Evolutionary conservation across 1,140 invertebrate species (phyloP).

Genomic region (Psilanteris sp.): DNA sequence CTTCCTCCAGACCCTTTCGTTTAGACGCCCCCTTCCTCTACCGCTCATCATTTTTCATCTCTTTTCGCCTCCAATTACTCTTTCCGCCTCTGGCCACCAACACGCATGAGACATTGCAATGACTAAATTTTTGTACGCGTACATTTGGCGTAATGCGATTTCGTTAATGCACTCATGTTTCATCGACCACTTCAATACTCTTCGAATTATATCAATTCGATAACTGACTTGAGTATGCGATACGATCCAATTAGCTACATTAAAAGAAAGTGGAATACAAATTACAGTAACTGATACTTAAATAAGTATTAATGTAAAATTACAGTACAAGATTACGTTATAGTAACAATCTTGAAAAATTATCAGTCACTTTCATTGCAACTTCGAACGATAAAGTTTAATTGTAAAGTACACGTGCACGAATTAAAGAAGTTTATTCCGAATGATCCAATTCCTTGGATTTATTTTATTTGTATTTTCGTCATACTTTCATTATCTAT

Average conservation of each 20-base stretch:
- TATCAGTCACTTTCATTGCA: too few relatives aligned
- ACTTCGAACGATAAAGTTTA: too few relatives aligned
- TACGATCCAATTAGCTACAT: conserved; percentile 1
- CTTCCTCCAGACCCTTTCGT: conserved; percentile 50
- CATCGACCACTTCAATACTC: conserved; percentile 19
- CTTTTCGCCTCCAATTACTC: conserved; percentile 45
- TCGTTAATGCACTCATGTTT: conserved; percentile 14
- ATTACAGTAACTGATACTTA: not conserved
- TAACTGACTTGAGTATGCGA: conserved; percentile 4
- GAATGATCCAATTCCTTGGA: too few relatives aligned
- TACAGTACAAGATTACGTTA: too few relatives aligned
- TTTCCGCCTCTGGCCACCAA: conserved; percentile 22
- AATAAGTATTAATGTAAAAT: too few relatives aligned
- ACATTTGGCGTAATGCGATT: conserved; percentile 4
- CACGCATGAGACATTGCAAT: conserved; percentile 16
- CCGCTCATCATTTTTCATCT: conserved; percentile 49
- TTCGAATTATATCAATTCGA: conserved; percentile 18
- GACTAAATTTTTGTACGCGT: conserved; percentile 24
- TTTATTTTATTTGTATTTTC: too few relatives aligned
- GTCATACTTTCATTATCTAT: too few relatives aligned
- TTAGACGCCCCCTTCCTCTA: conserved; percentile 47
- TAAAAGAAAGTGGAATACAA: conserved; percentile 14
- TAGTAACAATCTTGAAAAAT: too few relatives aligned
- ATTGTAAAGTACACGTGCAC: too few relatives aligned
- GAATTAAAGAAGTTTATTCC: too few relatives aligned